Conservation (phyloP, 1,140 invertebrate species). For the Agrypnia vestita region DNA sequence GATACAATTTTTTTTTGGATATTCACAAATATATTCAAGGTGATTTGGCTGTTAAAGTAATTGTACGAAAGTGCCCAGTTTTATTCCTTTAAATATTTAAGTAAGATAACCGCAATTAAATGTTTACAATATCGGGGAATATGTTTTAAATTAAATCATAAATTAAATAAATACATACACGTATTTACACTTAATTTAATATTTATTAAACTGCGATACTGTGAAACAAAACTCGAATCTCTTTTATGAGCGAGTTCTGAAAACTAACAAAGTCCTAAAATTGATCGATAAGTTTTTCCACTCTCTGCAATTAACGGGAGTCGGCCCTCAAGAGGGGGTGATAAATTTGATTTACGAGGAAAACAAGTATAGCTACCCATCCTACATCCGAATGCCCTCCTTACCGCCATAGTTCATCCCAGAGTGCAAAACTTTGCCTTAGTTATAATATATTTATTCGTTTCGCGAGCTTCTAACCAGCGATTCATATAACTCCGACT, state of each 20-base stretch:
- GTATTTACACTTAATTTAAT: too few relatives aligned
- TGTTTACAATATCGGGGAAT: too few relatives aligned
- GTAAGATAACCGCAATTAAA: too few relatives aligned
- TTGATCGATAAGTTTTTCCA: conserved; percentile 57
- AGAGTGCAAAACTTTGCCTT: conserved; percentile 40
- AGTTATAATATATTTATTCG: conserved; percentile 45
- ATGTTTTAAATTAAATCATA: too few relatives aligned
- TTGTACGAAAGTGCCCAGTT: too few relatives aligned
- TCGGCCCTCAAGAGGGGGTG: conserved; percentile 41
- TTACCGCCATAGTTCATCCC: conserved; percentile 41
- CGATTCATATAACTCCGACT: conserved; percentile 36
- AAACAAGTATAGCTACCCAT: conserved; percentile 52
- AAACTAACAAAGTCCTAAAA: conserved; percentile 53
- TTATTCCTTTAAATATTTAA: too few relatives aligned
- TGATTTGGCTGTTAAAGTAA: too few relatives aligned
- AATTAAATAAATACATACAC: too few relatives aligned
- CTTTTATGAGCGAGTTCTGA: neutral
- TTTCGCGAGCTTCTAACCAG: conserved; percentile 35
- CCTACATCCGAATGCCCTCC: conserved; percentile 32
- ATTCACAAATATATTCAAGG: too few relatives aligned
- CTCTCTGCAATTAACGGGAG: conserved; percentile 58
- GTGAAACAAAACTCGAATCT: neutral
- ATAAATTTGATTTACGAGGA: conserved; percentile 61
- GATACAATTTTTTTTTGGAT: too few relatives aligned
- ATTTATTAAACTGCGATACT: too few relatives aligned